Percentiles rank a stretch among this genome's conserved stretches.
Conservation (phyloP, 2,888 invertebrate genomes). For the Actias luna region DNA sequence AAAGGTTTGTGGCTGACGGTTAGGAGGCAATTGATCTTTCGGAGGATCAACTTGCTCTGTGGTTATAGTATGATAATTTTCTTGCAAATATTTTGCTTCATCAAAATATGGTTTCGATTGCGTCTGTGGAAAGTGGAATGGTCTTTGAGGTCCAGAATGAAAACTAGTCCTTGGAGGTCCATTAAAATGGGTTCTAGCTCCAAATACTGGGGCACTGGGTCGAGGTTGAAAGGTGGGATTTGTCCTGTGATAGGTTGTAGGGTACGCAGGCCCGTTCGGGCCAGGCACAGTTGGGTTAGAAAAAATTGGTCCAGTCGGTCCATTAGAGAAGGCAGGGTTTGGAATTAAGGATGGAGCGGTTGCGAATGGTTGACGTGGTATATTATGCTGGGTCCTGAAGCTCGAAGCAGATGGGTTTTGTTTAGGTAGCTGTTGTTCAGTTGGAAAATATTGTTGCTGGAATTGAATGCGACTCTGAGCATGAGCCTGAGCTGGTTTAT, state of each 20-base stretch:
- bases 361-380: conserved; percentile 59
- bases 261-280: conserved; percentile 56
- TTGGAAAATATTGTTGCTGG: conserved; percentile 64
- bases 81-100: conserved; percentile 77
- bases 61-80: conserved; percentile 78
- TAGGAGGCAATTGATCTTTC: conserved; percentile 66
- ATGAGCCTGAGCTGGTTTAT: conserved; percentile 51
- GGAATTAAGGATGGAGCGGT: conserved; percentile 51
- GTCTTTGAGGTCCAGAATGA: conserved; percentile 79
- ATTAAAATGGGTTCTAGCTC: conserved; percentile 60
- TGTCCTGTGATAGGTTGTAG: conserved; percentile 58
- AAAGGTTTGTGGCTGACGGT: conserved; percentile 59
- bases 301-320: conserved; percentile 44
- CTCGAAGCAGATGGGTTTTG: conserved; percentile 66
- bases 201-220: conserved; percentile 56
- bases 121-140: conserved; percentile 67
- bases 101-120: conserved; percentile 70
- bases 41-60: conserved; percentile 71
- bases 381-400: conserved; percentile 60
- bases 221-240: conserved; percentile 60
- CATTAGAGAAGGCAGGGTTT: conserved; percentile 54
- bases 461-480: conserved; percentile 75
- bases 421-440: conserved; percentile 71
- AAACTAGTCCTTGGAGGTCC: conserved; percentile 68
- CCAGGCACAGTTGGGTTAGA: conserved; percentile 59